Percentiles rank a stretch among this genome's conserved stretches.
Conservation (phyloP, 2,797 vertebrate genomes). For the Carapus acus region DNA sequence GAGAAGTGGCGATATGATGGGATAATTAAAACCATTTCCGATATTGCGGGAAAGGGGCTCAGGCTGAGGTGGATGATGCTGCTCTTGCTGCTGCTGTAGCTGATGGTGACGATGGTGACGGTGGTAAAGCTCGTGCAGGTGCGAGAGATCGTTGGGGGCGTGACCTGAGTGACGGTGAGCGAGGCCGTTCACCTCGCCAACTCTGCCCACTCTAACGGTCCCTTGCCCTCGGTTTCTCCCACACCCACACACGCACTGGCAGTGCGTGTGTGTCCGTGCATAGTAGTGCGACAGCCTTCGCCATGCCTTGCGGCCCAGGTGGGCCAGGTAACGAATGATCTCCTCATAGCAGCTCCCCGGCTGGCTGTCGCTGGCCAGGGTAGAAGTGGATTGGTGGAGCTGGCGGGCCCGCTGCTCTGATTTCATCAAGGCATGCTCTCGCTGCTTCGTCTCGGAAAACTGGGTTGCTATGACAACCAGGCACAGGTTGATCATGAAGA, state of each 20-base stretch:
- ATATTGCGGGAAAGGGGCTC: slow-evolving; percentile 55
- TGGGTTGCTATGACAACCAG: slow-evolving; percentile 98
- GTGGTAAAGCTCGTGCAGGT: slow-evolving; percentile 84
- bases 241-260: slow-evolving; percentile 40
- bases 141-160: slow-evolving; percentile 68
- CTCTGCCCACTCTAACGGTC: slow-evolving; percentile 54
- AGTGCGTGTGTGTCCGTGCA: background rate
- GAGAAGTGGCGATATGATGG: slow-evolving; percentile 81
- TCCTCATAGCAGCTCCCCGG: slow-evolving; percentile 97
- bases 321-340: slow-evolving; percentile 87
- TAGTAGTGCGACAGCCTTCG: slow-evolving; percentile 73
- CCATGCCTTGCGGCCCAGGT: slow-evolving; percentile 85
- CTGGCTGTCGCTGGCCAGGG: slow-evolving; percentile 89
- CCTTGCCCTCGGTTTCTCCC: slow-evolving; percentile 59
- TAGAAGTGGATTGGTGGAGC: slow-evolving; percentile 90
- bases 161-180: slow-evolving; percentile 64
- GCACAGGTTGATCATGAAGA: slow-evolving; percentile 99
- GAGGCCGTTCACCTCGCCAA: slow-evolving; percentile 63
- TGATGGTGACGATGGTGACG: slow-evolving; percentile 65
- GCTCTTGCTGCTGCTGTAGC: slow-evolving; percentile 43
- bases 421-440: slow-evolving; percentile 95
- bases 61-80: slow-evolving; percentile 48
- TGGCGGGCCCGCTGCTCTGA: slow-evolving; percentile 89
- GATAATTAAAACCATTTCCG: slow-evolving; percentile 81
- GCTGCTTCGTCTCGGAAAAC: slow-evolving; percentile 96